Evolutionary conservation across 2,888 invertebrate genomes (phyloP).

Genomic region (Yponomeuta cagnagella): DNA sequence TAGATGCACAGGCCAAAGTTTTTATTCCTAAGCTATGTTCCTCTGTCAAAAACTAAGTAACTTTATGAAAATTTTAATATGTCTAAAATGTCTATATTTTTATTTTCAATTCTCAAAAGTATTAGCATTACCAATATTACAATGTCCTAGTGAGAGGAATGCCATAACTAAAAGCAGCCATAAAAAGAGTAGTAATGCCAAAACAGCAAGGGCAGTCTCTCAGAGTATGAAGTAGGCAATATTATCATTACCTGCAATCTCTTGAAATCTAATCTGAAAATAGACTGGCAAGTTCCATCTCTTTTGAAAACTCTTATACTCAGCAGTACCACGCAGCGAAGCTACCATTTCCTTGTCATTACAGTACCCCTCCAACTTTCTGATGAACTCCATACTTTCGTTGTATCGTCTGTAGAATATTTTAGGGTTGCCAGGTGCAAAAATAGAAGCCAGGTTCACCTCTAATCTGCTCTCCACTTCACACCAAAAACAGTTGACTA

Average conservation of each 20-base stretch:
- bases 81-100: no score
- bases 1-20: no score
- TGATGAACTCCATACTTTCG: slow-evolving; percentile 85
- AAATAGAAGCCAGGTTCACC: slow-evolving; percentile 87
- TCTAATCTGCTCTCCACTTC: slow-evolving; percentile 88
- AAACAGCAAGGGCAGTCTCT: no score
- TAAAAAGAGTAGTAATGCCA: no score
- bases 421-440: slow-evolving; percentile 94
- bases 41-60: no score
- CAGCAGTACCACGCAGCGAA: slow-evolving; percentile 78
- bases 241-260: slow-evolving; percentile 81
- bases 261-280: slow-evolving; percentile 96
- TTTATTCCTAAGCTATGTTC: no score
- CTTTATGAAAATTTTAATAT: no score
- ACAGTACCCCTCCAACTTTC: slow-evolving; percentile 81
- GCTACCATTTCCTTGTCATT: slow-evolving; percentile 73
- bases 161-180: no score
- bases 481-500: slow-evolving; percentile 92
- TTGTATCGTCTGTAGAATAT: slow-evolving; percentile 88
- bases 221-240: no score
- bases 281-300: slow-evolving; percentile 98
- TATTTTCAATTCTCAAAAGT: no score
- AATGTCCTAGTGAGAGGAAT: no score
- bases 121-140: no score
- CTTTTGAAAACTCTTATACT: slow-evolving; percentile 86